Evolutionary conservation across 2,113 vertebrate genomes (phyloP).

Genomic region (Callopanchax toddi): DNA sequence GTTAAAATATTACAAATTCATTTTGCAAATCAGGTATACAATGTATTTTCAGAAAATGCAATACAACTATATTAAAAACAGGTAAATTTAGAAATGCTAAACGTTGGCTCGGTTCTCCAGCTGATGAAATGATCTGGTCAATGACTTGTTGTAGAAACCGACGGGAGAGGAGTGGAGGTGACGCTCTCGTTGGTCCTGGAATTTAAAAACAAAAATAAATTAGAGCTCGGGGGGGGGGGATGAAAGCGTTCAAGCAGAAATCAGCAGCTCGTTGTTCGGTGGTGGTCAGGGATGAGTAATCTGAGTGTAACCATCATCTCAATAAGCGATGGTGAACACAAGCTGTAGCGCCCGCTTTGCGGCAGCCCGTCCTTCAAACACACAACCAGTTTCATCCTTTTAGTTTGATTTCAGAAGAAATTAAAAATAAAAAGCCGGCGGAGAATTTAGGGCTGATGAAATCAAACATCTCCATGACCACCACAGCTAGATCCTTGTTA

Average conservation of each 20-base stretch:
- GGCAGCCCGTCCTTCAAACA: conserved; percentile 8
- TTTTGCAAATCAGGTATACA: no score
- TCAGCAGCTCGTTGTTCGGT: background rate
- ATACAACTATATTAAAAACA: no score
- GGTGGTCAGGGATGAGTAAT: background rate
- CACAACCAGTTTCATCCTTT: no score
- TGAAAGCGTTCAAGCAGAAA: background rate
- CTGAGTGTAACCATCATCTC: conserved; percentile 10
- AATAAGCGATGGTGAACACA: background rate
- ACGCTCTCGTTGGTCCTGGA: background rate
- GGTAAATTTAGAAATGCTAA: background rate
- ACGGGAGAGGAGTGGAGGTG: background rate
- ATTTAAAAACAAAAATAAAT: background rate
- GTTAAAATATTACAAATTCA: no score
- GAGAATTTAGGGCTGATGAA: no score
- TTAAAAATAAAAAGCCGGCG: background rate
- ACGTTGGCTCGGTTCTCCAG: background rate
- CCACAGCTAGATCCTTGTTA: no score
- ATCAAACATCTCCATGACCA: background rate
- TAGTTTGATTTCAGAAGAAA: no score
- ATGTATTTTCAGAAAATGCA: no score
- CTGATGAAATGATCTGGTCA: no score
- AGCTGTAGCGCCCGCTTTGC: background rate
- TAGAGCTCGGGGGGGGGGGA: background rate
- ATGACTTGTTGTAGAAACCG: background rate